Evolutionary conservation across 2,113 vertebrate genomes (phyloP).

Genomic region (Nettapus auritus): DNA sequence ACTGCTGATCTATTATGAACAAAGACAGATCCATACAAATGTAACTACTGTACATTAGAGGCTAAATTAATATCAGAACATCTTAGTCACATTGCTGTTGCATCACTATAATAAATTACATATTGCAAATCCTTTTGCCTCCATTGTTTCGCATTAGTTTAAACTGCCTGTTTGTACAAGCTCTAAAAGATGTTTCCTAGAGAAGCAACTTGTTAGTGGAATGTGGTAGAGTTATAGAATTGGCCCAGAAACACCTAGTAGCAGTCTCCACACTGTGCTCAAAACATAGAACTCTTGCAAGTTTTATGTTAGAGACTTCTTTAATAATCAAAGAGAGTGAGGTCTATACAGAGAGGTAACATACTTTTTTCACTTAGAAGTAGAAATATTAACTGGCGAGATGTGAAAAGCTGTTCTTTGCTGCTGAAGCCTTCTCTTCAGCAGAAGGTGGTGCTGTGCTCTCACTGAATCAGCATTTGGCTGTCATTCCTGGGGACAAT

Average conservation of each 20-base stretch:
- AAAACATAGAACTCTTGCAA: neutral
- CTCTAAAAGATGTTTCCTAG: neutral
- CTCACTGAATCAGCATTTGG: neutral
- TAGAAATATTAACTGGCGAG: fast-evolving
- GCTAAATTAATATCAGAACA: neutral
- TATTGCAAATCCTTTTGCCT: neutral
- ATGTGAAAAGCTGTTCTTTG: neutral
- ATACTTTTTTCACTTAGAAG: neutral
- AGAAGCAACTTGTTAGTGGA: neutral
- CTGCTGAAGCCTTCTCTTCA: neutral
- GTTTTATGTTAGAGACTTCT: neutral
- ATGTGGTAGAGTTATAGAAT: neutral
- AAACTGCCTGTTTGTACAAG: neutral
- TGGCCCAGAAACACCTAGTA: neutral
- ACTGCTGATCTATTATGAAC: neutral
- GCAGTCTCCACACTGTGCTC: neutral
- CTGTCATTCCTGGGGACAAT: fast-evolving
- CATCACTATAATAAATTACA: neutral
- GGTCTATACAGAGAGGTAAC: neutral
- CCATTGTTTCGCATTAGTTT: neutral
- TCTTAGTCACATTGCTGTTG: neutral
- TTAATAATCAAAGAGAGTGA: neutral
- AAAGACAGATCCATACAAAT: neutral
- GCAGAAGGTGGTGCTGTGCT: conserved; percentile 25
- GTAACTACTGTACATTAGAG: neutral